Base-by-base conservation (phyloP, 2,113 vertebrate species). In the Ophiodon elongatus region DNA sequence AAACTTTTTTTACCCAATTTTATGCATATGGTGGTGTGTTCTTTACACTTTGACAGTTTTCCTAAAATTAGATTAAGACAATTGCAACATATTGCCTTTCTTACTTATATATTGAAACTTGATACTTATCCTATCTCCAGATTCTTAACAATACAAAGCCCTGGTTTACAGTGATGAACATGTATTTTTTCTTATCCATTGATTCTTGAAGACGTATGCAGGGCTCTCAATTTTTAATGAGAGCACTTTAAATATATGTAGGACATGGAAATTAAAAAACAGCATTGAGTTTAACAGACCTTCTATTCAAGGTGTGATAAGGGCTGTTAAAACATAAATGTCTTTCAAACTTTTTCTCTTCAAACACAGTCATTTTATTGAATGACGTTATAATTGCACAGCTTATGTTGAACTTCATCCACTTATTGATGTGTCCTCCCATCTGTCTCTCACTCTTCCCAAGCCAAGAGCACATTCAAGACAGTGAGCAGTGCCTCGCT, bases 401-500 rank as follows among this genome's bases (percentile, higher is more conserved):
- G 35, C 83, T 81, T 50, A 82, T 79, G 64, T 76, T 83, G 35
- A 84, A 72, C 47, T 43, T 74, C 31, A 79, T 80, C 66, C 45
- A 73, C 68, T 75, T 63, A 85, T 72, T 83, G 35, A 83, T 74
- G 47, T 87, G 91, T 83, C 83, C 89, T 81, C 94, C 89, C 94
- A 80, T 95, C 84, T 94, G 91, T 94, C 79, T 95, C 87, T 93
- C 93, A 89, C 66, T 94, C 83, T 92, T 88, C 82, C 57, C 80
- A 93, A 99, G 98, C 96, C 94, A 96, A 98, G 90, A 97, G 97
- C 96, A 97, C 96, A 95, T 99, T 98, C 96, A 97, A 97, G 96
- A 97, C 96, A 6, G 96, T 98, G 94, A 98, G 97, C 96, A 97
- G 97, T 90, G 97, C 97, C 89, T 93, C 95, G 4, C 93, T 97